phyloP scores from a whole-genome alignment of 2,797 vertebrate species.

The Anabacerthia variegaticeps region DNA sequence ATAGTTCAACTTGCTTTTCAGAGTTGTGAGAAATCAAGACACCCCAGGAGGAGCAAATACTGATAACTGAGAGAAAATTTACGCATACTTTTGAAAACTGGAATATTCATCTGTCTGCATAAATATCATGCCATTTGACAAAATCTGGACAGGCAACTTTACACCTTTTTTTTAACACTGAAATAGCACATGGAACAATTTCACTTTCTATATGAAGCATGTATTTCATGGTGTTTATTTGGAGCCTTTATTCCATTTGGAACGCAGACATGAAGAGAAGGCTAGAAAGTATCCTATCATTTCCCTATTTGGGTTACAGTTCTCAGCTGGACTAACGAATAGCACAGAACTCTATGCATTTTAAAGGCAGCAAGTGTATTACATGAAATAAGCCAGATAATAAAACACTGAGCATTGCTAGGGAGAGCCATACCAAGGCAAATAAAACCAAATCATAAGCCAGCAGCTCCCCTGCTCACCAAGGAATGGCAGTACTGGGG shows the following conservation, averaged over 20 bases:
- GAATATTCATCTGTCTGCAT: not conserved
- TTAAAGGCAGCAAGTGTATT: not conserved
- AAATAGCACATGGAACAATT: not conserved
- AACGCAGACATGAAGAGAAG: not conserved
- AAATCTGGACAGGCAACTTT: not conserved
- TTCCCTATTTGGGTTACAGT: not conserved
- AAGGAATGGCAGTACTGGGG: rapidly evolving
- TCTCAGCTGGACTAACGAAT: not conserved
- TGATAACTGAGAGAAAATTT: not conserved
- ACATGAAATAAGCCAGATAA: not conserved
- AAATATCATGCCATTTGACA: not conserved
- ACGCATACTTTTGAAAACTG: not conserved
- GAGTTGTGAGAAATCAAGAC: not conserved
- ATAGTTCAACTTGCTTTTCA: not conserved
- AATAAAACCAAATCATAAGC: not conserved
- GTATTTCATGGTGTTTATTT: not conserved
- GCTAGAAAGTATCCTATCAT: not conserved
- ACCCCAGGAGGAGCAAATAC: not conserved
- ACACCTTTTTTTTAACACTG: not conserved
- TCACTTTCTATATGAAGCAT: not conserved
- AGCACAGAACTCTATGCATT: not conserved
- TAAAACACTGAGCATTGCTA: not conserved
- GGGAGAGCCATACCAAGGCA: not conserved
- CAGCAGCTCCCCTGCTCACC: not conserved
- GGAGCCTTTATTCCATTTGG: not conserved